Conservation (phyloP, 2,888 invertebrate species). For the Eupithecia tripunctaria region DNA sequence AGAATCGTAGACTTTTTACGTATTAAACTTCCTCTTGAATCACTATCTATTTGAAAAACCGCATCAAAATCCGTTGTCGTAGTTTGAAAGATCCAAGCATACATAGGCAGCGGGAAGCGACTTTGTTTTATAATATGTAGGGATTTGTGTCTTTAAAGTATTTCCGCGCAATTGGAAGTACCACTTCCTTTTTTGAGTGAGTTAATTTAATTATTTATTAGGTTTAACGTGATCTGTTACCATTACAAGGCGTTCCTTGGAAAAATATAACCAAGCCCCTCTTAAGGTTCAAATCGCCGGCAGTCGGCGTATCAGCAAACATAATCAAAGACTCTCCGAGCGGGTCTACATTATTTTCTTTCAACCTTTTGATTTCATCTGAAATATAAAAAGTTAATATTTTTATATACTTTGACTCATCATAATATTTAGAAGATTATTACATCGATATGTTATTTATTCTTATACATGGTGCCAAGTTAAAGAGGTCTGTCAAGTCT, state of each 20-base stretch:
- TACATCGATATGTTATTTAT: neutral
- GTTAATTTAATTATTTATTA: neutral
- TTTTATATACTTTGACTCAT: no score
- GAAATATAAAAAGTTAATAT: constrained; percentile 24
- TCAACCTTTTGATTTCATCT: constrained; percentile 70
- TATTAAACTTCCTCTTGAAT: no score
- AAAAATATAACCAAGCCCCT: constrained; percentile 74
- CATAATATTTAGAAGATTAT: neutral
- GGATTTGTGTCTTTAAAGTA: no score
- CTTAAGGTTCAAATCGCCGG: constrained; percentile 48
- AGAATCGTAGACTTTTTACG: no score
- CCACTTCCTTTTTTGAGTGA: no score
- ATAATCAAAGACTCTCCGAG: constrained; percentile 61
- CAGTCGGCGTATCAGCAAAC: constrained; percentile 46
- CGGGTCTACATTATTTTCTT: constrained; percentile 66
- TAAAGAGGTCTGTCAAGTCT: no score
- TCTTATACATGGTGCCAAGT: neutral
- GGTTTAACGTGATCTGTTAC: constrained; percentile 46
- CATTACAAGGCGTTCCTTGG: constrained; percentile 77
- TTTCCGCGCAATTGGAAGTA: no score
- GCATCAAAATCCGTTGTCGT: no score
- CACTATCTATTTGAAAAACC: no score
- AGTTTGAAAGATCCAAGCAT: no score
- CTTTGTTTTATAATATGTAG: no score
- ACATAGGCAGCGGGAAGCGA: no score